Evolutionary conservation across 2,797 vertebrate species (phyloP), one percentile per base, ranked within the genome.

Genomic region (Telmatherina bonti): DNA sequence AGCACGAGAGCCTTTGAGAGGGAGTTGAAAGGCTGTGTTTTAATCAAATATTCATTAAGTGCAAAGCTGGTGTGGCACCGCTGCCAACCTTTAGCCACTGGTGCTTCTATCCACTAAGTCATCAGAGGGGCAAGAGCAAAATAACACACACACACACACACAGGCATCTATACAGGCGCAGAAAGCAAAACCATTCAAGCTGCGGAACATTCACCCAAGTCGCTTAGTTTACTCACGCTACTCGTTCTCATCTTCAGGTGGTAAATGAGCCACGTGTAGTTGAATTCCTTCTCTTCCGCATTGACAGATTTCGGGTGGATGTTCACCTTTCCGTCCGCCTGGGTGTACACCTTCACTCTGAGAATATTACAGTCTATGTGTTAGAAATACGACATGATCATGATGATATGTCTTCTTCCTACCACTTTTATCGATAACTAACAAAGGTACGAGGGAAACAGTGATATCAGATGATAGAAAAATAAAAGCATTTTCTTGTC

Each of bases 261-360:
- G 87, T 99, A 99, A 88, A 99, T 96, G 2, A 99, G 96, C 98
- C 98, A 99, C 55, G 94, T 95, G 24, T 96, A 97, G 78, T 97
- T 96, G 87, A 98, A 99, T 65, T 97, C 94, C 0, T 83, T 94
- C 84, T 99, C 97, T 59, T 98, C 97, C 0, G 95, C 96, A 0
- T 99, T 99, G 66, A 99, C 98, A 0, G 98, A 99, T 70, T 99
- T 99, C 0, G 98, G 98, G 82, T 99, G 98, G 89, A 99, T 96
- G 30, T 93, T 93, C 66, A 99, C 98, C 54, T 96, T 94, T 11
- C 97, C 97, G 35, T 99, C 98, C 0, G 95, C 86, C 88, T 99
- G 96, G n/a, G 98, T 99, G 89, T 95, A 97, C 61, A 98, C 96
- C 81, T 97, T 99, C 2, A 94, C 95, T 90, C 97, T 98, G 90